Evolutionary conservation across 53 echinoderm and acorn worm species (phyloP).

Genomic region (Crossaster papposus): DNA sequence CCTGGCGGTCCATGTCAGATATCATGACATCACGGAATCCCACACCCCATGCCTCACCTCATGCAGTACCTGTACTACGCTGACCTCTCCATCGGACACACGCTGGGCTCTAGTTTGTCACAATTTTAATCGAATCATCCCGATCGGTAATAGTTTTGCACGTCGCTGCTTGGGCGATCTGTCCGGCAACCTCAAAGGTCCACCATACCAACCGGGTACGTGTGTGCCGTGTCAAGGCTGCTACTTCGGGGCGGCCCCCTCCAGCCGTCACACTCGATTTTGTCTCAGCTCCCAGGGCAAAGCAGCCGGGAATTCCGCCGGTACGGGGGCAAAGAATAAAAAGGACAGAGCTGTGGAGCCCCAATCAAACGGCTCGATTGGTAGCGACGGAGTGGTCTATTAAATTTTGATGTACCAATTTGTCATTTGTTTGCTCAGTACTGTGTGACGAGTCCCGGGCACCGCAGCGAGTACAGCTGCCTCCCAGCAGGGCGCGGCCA

Average conservation of each 20-base stretch:
- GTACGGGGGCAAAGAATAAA: not conserved
- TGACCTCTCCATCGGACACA: conserved; percentile 44
- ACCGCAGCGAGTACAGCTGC: conserved; percentile 59
- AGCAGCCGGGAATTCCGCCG: conserved; percentile 37
- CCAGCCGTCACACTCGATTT: conserved; percentile 62
- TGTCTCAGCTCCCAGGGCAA: not conserved
- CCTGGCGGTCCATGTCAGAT: conserved; percentile 29
- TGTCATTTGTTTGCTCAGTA: conserved; percentile 71
- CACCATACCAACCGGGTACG: too few species aligned
- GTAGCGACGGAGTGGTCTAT: conserved; percentile 71
- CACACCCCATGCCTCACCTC: not conserved
- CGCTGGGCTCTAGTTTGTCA: conserved; percentile 66
- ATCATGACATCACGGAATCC: not conserved
- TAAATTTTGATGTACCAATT: conserved; percentile 72
- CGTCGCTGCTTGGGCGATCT: conserved; percentile 37
- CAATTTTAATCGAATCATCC: conserved; percentile 62
- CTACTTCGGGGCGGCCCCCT: not conserved
- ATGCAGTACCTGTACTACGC: conserved; percentile 13
- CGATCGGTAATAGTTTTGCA: conserved; percentile 46
- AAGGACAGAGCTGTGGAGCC: conserved; percentile 10
- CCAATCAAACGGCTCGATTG: conserved; percentile 68
- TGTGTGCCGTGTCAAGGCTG: conserved; percentile 33
- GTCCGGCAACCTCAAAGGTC: not conserved
- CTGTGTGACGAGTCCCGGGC: conserved; percentile 58
- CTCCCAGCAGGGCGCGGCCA: conserved; percentile 61